A percentile compares a stretch with the other conserved stretches of the same genome.
These are phyloP conservation scores for Lepidothrix coronata DNA, from an alignment of 2,113 vertebrate genomes.

Conservation along the genomic window DNA sequence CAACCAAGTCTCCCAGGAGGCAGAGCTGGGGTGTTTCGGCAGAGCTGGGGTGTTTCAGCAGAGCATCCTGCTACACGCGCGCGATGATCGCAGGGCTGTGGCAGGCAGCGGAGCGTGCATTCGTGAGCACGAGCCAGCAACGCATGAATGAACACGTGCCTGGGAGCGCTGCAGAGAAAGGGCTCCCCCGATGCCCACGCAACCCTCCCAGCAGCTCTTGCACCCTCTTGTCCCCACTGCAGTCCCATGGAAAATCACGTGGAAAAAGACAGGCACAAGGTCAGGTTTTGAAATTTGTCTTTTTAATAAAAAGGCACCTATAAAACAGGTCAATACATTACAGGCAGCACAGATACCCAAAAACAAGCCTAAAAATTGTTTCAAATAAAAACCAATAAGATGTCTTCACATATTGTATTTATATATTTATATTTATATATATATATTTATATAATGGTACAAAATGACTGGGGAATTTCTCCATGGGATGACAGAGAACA, in stretches of 20 bases:
- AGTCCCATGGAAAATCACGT: background rate
- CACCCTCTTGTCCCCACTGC: background rate
- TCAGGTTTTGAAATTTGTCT: constrained; percentile 70
- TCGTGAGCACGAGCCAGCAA: rapidly evolving
- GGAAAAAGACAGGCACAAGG: constrained; percentile 1
- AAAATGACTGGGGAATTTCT: constrained; percentile 77
- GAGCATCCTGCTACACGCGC: background rate
- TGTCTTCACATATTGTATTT: constrained; percentile 85
- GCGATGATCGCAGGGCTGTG: rapidly evolving
- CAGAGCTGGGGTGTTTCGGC: background rate
- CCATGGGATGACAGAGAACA: constrained; percentile 60
- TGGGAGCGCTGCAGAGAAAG: background rate
- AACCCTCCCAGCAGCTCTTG: background rate
- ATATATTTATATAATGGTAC: constrained; percentile 85
- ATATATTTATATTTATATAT: constrained; percentile 86
- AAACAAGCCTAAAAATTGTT: constrained; percentile 84
- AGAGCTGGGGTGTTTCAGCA: background rate
- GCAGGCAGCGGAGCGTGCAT: background rate
- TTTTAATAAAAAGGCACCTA: constrained; percentile 88
- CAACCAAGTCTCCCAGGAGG: background rate
- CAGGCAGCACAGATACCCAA: constrained; percentile 85
- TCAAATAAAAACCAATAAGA: constrained; percentile 83
- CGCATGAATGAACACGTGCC: background rate
- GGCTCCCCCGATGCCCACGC: background rate
- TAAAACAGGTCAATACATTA: constrained; percentile 86